These are phyloP conservation scores for Rosalia funebris DNA, from an alignment of 2,888 invertebrate genomes.

Conservation along the genomic window DNA sequence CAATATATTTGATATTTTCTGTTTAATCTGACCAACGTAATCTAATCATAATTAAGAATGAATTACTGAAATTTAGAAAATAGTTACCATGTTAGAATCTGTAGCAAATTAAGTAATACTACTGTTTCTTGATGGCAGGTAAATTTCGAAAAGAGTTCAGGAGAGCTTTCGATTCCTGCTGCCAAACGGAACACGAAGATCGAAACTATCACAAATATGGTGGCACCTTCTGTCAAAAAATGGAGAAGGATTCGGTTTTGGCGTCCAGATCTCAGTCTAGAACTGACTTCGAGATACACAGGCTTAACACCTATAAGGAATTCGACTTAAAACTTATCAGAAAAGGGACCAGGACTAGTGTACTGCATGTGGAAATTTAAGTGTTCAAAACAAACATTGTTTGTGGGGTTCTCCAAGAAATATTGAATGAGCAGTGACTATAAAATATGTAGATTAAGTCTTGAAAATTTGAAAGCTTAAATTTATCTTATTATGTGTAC, in stretches of 20 bases:
- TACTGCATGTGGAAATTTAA: conserved; percentile 51
- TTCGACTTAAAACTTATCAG: conserved; percentile 42
- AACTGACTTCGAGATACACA: conserved; percentile 47
- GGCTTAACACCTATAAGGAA: conserved; percentile 43
- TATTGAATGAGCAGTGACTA: no score
- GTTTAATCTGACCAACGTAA: no score
- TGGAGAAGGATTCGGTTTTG: conserved; percentile 44
- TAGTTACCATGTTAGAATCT: background rate
- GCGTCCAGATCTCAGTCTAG: conserved; percentile 46
- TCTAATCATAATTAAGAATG: background rate
- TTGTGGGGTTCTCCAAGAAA: no score
- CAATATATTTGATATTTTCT: no score
- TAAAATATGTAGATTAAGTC: no score
- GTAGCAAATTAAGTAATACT: background rate
- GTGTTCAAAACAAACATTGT: no score
- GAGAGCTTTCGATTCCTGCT: conserved; percentile 74
- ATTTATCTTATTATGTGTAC: no score
- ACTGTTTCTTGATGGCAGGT: conserved; percentile 63
- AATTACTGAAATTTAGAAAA: conserved; percentile 15
- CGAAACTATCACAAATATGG: conserved; percentile 35
- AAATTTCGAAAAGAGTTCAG: conserved; percentile 79
- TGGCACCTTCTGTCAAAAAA: conserved; percentile 36
- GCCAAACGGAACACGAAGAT: conserved; percentile 42
- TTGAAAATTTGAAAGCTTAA: no score
- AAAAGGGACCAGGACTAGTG: conserved; percentile 52